Evolutionary conservation across 1,140 invertebrate genomes (phyloP).

Genomic region (Phymastichus coffea): DNA sequence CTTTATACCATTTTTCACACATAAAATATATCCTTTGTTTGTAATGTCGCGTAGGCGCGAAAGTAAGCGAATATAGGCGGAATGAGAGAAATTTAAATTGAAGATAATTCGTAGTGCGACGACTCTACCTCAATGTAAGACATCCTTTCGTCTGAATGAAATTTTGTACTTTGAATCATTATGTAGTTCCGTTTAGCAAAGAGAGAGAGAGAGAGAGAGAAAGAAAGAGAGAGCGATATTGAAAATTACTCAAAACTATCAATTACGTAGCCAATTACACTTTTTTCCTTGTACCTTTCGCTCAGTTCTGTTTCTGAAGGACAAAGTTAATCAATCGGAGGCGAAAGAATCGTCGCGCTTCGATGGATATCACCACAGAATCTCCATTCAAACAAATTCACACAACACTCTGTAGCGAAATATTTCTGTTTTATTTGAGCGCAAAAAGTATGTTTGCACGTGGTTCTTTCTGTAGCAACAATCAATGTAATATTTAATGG

Average conservation of each 20-base stretch:
- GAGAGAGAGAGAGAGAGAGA: no score
- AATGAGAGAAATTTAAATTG: background rate
- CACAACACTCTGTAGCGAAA: slow-evolving; percentile 19
- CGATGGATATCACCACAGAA: slow-evolving; percentile 3
- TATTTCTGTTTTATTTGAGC: slow-evolving; percentile 30
- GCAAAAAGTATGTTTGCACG: slow-evolving; percentile 34
- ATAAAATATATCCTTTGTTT: slow-evolving; percentile 15
- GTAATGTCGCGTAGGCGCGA: slow-evolving; percentile 11
- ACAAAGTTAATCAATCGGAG: no score
- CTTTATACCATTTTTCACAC: slow-evolving; percentile 25
- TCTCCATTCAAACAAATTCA: slow-evolving; percentile 10
- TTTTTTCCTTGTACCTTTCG: no score
- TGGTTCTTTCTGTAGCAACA: slow-evolving; percentile 37
- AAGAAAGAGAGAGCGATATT: no score
- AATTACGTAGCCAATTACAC: no score
- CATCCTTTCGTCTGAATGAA: no score
- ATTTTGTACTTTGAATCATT: no score
- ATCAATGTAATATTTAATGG: slow-evolving; percentile 42
- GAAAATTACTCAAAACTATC: no score
- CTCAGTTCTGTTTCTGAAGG: no score
- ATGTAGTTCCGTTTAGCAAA: no score
- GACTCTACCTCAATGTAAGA: no score
- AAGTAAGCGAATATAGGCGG: background rate
- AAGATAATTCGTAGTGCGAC: background rate
- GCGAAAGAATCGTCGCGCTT: slow-evolving; percentile 11